phyloP scores from a whole-genome alignment of 2,888 invertebrate species.

The Zeuzera pyrina region DNA sequence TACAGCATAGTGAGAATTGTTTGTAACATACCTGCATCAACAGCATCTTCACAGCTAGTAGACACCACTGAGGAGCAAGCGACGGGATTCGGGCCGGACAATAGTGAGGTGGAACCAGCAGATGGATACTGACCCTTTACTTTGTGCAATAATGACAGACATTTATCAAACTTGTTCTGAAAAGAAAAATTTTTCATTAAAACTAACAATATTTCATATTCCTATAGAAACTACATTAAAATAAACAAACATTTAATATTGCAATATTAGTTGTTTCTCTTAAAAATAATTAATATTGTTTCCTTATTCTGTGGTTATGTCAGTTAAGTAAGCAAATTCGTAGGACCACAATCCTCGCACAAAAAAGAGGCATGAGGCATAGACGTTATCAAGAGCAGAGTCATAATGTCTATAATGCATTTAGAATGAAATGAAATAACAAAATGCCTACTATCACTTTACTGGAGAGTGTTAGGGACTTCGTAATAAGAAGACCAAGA shows the following conservation, averaged over 20 bases:
- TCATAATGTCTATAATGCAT: too few relatives aligned
- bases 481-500: too few relatives aligned
- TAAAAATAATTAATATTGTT: too few relatives aligned
- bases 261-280: too few relatives aligned
- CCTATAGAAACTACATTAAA: not conserved
- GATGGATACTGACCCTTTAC: constrained; percentile 7
- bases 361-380: too few relatives aligned
- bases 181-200: constrained; percentile 13
- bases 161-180: constrained; percentile 41
- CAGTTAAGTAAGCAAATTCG: too few relatives aligned
- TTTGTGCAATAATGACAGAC: constrained; percentile 23
- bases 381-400: too few relatives aligned
- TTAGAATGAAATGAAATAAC: too few relatives aligned
- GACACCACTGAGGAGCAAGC: constrained; percentile 34
- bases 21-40: constrained; percentile 24
- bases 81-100: constrained; percentile 26
- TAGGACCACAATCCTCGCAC: too few relatives aligned
- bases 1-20: not conserved
- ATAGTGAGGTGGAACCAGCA: constrained; percentile 15
- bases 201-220: not conserved
- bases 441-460: too few relatives aligned
- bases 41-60: constrained; percentile 20
- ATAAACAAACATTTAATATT: not conserved
- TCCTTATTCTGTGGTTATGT: too few relatives aligned
- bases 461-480: too few relatives aligned